Evolutionary conservation across 2,797 vertebrate species (phyloP).

Genomic region (Pteropus rufus): DNA sequence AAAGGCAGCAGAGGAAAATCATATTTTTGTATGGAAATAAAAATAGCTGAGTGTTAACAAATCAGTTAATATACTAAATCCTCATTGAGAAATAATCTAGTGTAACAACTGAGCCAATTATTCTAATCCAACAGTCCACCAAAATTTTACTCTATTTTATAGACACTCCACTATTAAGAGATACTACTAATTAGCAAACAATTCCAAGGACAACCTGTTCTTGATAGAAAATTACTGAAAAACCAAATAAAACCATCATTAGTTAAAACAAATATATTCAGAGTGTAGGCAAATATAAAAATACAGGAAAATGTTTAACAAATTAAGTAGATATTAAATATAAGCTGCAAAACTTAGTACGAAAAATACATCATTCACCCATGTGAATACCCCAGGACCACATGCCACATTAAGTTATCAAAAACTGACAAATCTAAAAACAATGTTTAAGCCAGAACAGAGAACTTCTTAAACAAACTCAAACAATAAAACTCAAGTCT

Average conservation of each 20-base stretch:
- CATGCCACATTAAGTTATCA: neutral
- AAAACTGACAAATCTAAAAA: neutral
- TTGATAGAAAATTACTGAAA: constrained; percentile 1
- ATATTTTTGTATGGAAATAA: constrained; percentile 32
- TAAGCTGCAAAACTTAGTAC: constrained; percentile 3
- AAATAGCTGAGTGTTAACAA: constrained; percentile 21
- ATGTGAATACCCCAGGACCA: neutral
- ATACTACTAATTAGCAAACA: neutral
- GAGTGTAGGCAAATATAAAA: constrained; percentile 25
- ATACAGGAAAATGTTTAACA: constrained; percentile 17
- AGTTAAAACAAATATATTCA: constrained; percentile 28
- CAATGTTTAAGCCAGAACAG: constrained; percentile 20
- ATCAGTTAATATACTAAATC: neutral
- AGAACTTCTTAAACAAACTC: constrained; percentile 1
- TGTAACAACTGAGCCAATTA: neutral
- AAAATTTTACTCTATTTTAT: neutral
- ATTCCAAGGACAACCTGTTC: neutral
- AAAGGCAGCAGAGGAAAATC: neutral
- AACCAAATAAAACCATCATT: constrained; percentile 40
- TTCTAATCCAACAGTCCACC: neutral
- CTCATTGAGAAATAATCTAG: neutral
- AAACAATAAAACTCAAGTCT: neutral
- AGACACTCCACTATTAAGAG: neutral
- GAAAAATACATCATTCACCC: constrained; percentile 5
- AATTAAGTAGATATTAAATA: constrained; percentile 33